Conservation (phyloP, 2,888 invertebrate genomes). For the Sisyra terminalis region DNA sequence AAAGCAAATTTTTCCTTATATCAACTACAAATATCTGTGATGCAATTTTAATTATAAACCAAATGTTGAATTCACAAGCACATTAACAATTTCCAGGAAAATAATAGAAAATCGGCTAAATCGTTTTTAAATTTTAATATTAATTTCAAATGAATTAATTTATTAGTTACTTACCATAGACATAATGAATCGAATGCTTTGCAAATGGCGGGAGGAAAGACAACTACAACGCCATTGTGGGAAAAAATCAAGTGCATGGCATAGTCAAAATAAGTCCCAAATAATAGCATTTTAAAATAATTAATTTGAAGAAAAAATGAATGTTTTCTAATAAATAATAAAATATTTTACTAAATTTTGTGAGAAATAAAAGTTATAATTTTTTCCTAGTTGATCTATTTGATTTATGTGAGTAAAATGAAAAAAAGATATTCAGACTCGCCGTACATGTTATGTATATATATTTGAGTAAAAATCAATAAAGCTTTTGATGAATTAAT, state of each 20-base stretch:
- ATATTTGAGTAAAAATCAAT: too few species aligned
- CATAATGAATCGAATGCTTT: slow-evolving; percentile 27
- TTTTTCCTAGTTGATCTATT: too few species aligned
- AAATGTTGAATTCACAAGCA: too few species aligned
- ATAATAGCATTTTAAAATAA: not conserved
- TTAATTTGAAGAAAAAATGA: not conserved
- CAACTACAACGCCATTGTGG: slow-evolving; percentile 5
- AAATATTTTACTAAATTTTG: not conserved
- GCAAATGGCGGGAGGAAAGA: slow-evolving; percentile 28
- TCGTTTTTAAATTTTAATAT: not conserved
- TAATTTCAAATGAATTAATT: slow-evolving; percentile 3
- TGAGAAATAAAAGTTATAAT: not conserved
- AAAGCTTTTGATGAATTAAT: too few species aligned
- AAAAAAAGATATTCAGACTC: too few species aligned
- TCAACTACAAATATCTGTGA: too few species aligned
- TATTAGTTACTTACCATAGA: slow-evolving; percentile 26
- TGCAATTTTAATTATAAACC: too few species aligned
- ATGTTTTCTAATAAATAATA: not conserved
- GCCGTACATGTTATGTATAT: too few species aligned
- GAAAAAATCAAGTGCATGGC: slow-evolving; percentile 3
- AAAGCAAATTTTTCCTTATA: too few species aligned
- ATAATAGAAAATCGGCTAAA: too few species aligned
- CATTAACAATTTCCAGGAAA: too few species aligned
- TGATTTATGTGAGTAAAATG: too few species aligned
- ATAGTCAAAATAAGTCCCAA: not conserved